Evolutionary conservation across 2,113 vertebrate species (phyloP), one percentile per base, ranked within the genome.

Genomic region (Sander vitreus): DNA sequence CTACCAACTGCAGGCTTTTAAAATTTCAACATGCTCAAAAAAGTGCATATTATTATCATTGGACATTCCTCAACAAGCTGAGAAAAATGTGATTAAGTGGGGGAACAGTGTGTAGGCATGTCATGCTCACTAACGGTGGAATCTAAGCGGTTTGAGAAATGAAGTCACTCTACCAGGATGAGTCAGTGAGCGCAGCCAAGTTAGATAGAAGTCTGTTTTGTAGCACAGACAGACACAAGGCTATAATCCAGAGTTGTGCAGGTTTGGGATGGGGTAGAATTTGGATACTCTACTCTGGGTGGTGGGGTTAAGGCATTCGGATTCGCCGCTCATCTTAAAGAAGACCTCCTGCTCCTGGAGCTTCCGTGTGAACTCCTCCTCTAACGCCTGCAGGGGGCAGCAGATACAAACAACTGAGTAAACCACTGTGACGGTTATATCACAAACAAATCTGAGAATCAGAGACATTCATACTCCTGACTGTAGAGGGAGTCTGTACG

Each of bases 301-400:
- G 33, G 96, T 97, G 80, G 98, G 98, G 90, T 99, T 99, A 96
- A 99, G 97, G 96, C 98, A 99, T 96, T 99, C 98, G 0, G 98
- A 99, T 82, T 99, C 98, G 39, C 98, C 98, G 64, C 97, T 98
- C 98, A 99, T 99, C 95, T 96, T 98, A 94, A 99, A 99, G 94
- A 99, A 99, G 68, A 99, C 97, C 90, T 99, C 98, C 92, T 99
- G 98, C 88, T 99, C 98, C 91, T 99, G 98, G 13, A 98, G 95
- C 88, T 99, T 99, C 57, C 98, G 96, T 36, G 97, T 97, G 96
- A 99, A 99, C 92, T 99, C 98, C 83, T 99, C 98, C 93, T 99
- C 98, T 59, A 99, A 89, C 0, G 96, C 97, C 98, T 99, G 92
- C 88, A 94, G 92, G 88, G 85, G 88, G 86, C 85, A 84, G 86